These are phyloP conservation scores for Fistularia tabacaria DNA, from an alignment of 2,797 vertebrate species.

Conservation along the genomic window DNA sequence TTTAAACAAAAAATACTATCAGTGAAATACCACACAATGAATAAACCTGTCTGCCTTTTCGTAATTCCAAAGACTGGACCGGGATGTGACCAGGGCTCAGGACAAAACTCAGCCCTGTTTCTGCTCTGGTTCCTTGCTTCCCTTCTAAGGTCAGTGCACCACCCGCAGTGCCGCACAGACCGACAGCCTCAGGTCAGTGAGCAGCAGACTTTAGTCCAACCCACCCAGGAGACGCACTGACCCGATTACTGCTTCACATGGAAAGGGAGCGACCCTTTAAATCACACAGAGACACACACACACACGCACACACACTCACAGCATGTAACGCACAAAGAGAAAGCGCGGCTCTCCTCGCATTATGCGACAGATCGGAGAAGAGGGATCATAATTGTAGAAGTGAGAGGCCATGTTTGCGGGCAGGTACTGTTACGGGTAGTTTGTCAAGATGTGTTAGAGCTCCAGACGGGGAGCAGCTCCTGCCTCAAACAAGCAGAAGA, in stretches of 20 bases:
- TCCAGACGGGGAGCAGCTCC: background rate
- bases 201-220: constrained; percentile 44
- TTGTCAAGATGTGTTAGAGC: constrained; percentile 4
- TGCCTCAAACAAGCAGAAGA: background rate
- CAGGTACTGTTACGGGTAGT: constrained; percentile 11
- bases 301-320: constrained; percentile 7
- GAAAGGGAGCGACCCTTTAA: constrained; percentile 23
- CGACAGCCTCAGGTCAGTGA: constrained; percentile 55
- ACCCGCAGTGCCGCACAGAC: constrained; percentile 41
- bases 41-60: background rate
- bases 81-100: constrained; percentile 17
- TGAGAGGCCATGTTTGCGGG: constrained; percentile 20
- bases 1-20: too few species aligned
- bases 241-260: constrained; percentile 50
- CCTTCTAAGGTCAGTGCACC: constrained; percentile 43
- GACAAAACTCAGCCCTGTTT: constrained; percentile 10
- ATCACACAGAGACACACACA: constrained; percentile 9
- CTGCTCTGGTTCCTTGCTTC: constrained; percentile 13
- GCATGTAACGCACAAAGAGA: too few species aligned
- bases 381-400: constrained; percentile 34
- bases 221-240: constrained; percentile 57
- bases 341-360: constrained; percentile 25
- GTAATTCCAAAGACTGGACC: constrained; percentile 15
- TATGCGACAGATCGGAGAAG: constrained; percentile 31
- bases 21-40: too few species aligned